Percentiles rank a stretch among this genome's conserved stretches.
Conservation (phyloP, 2,113 vertebrate species). For the Sinocyclocheilus maitianheensis region DNA sequence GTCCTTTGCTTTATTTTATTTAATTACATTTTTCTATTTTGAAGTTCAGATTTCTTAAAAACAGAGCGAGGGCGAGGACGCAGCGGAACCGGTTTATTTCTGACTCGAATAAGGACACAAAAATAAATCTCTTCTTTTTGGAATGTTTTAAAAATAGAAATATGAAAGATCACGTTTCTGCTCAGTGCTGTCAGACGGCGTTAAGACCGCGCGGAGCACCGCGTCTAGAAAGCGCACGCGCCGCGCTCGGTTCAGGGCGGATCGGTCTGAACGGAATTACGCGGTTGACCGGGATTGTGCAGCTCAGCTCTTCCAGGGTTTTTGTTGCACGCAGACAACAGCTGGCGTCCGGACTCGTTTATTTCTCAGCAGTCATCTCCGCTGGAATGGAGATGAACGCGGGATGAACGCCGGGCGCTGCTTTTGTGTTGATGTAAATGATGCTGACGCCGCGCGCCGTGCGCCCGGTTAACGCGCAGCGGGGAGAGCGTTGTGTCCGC, state of each 20-base stretch:
- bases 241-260: not conserved
- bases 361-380: too few relatives aligned
- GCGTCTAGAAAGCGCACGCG: slow-evolving; percentile 38
- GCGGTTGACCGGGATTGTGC: not conserved
- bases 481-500: slow-evolving; percentile 5
- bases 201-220: slow-evolving; percentile 48
- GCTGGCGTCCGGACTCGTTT: not conserved
- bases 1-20: too few relatives aligned
- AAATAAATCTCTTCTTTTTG: not conserved
- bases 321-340: not conserved
- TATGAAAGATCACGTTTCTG: not conserved
- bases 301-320: not conserved
- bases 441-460: not conserved
- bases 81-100: not conserved
- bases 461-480: slow-evolving; percentile 21
- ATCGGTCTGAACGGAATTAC: not conserved
- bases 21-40: too few relatives aligned
- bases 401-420: not conserved
- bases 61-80: not conserved
- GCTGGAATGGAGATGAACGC: too few relatives aligned
- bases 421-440: slow-evolving; percentile 31
- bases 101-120: not conserved
- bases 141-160: not conserved
- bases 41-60: too few relatives aligned
- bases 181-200: not conserved